Evolutionary conservation across 2,888 invertebrate species (phyloP).

Genomic region (Amphipyra tragopoginis): DNA sequence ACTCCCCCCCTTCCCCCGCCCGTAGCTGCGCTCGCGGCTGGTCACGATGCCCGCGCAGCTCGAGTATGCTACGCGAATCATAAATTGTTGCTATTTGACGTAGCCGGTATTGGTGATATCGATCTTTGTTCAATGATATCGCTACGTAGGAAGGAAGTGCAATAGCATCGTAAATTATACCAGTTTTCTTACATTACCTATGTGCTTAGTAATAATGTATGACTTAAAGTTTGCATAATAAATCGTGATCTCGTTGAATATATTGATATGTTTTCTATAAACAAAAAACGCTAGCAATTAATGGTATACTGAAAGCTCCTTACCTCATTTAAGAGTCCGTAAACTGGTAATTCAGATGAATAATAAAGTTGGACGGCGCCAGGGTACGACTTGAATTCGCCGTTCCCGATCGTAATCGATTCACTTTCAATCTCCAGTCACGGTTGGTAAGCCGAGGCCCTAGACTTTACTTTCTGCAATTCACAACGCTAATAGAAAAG

Average conservation of each 20-base stretch:
- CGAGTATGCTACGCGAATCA: slow-evolving; percentile 83
- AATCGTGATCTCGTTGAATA: not conserved
- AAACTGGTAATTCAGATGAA: slow-evolving; percentile 11
- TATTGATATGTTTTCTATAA: not conserved
- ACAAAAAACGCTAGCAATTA: too few species aligned
- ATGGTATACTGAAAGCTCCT: not conserved
- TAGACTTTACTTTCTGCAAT: slow-evolving; percentile 12
- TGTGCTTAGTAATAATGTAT: slow-evolving; percentile 11
- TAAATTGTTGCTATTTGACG: slow-evolving; percentile 89
- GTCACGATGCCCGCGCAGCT: slow-evolving; percentile 84
- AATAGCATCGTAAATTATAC: slow-evolving; percentile 68
- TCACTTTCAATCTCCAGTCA: slow-evolving; percentile 36
- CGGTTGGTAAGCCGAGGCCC: slow-evolving; percentile 4
- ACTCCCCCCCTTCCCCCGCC: slow-evolving; percentile 54
- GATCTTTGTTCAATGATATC: slow-evolving; percentile 85
- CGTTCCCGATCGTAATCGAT: slow-evolving; percentile 18
- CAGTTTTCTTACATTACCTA: slow-evolving; percentile 54
- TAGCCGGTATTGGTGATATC: slow-evolving; percentile 84
- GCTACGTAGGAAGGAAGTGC: slow-evolving; percentile 82
- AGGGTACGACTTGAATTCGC: slow-evolving; percentile 4
- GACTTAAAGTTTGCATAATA: slow-evolving; percentile 7
- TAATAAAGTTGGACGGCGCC: slow-evolving; percentile 16
- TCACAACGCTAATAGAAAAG: not conserved
- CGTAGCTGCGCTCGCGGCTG: slow-evolving; percentile 64
- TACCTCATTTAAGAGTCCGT: slow-evolving; percentile 3